These are phyloP conservation scores for Tetramorium parvispinum DNA, from an alignment of 1,140 invertebrate species.

Conservation along the genomic window DNA sequence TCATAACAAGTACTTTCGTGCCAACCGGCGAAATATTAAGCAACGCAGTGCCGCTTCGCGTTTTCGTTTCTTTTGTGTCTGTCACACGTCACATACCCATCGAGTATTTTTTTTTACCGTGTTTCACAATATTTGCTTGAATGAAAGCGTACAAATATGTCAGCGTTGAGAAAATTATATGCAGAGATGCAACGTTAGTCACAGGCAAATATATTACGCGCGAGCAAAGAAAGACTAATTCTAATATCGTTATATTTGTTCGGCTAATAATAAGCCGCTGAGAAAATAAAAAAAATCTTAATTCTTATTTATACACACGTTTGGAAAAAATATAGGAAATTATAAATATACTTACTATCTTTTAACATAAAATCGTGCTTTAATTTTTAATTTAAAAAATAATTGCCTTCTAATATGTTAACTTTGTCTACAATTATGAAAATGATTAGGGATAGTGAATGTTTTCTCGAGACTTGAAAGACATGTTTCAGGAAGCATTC, in stretches of 20 bases:
- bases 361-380: background rate
- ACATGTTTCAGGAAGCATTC: background rate
- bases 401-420: background rate
- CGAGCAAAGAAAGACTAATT: background rate
- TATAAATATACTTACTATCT: background rate
- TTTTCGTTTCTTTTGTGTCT: constrained; percentile 30
- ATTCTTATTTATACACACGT: background rate
- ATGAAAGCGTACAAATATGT: constrained; percentile 1
- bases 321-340: background rate
- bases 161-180: background rate
- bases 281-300: background rate
- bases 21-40: constrained; percentile 35
- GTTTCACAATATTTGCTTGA: constrained; percentile 31
- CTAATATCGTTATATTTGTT: background rate
- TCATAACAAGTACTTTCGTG: constrained; percentile 9
- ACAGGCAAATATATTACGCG: constrained; percentile 18
- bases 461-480: background rate
- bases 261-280: background rate
- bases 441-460: background rate
- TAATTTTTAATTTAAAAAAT: background rate
- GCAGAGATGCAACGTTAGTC: background rate
- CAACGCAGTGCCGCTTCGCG: background rate
- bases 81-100: background rate
- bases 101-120: background rate
- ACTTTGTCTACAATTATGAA: background rate